Base-by-base conservation (phyloP, 1,140 invertebrate species). In the Microplitis mediator region DNA sequence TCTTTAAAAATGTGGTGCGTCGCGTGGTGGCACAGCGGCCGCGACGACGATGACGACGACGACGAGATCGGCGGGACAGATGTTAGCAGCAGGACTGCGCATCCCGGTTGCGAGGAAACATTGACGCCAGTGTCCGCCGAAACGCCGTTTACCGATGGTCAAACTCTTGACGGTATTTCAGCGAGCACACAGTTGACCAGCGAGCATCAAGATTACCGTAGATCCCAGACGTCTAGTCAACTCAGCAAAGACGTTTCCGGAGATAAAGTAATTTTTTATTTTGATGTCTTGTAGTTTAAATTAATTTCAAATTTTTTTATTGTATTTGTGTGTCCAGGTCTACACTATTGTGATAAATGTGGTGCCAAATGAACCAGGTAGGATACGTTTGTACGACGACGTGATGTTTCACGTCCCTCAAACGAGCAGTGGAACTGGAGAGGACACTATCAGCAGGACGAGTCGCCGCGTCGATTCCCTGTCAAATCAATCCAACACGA, bases 301-400 rank as follows among this genome's bases (percentile, higher is more conserved):
- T 56, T 23, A 23, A 23, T 23, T 23, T 0, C 2, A 23, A 23
- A 23, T 13, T 58, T 58, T 58, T 58, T 58, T 34, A 50, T 23
- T 31, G 34, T 67, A 8, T 62, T 62, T 45, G 39, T 45, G 13
- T 36, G 39, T 65, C 0, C 71, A 86, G 83, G 92, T 98, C 5
- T 98, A 97, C 88, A 98, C 96, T 64, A 98, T 98, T 80, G 85
- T 98, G 70, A 98, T 98, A 75, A 90, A 92, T 77, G 87, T 98
- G 74, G 95, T 95, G 4, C 83, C 85, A 54, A 90, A 90, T 67
- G 82, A 87, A 35, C 88, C 85, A 14, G 91, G 94, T 31, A 95
- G 93, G 56, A 95, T 96, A 81, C 95, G 94, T 81, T 95, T 96
- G 94, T 95, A 94, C 56, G 93, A 94, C 77, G 91, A 92, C 81